Percentiles rank a stretch among this genome's conserved stretches.
These are phyloP conservation scores for Pseudochirops cupreus DNA, from an alignment of 2,797 vertebrate species.

Conservation along the genomic window DNA sequence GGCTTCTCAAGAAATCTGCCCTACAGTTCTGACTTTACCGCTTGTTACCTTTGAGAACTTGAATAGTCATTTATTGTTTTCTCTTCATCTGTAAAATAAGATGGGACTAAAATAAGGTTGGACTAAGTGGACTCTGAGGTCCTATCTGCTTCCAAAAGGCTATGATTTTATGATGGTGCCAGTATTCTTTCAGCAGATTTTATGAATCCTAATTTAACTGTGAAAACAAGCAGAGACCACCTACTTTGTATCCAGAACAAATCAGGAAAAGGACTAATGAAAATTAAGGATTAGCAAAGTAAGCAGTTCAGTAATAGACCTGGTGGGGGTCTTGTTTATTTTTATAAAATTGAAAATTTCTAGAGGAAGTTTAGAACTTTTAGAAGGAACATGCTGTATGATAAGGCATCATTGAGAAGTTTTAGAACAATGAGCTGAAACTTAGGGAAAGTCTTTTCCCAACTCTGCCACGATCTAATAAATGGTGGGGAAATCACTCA, in stretches of 20 bases:
- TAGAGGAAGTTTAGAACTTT: not conserved
- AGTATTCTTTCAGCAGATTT: not conserved
- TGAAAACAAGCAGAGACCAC: not conserved
- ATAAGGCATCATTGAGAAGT: not conserved
- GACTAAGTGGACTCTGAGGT: not conserved
- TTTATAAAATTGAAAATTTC: not conserved
- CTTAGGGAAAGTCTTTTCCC: not conserved
- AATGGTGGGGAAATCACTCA: not conserved
- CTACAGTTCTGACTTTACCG: not conserved
- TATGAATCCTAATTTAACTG: not conserved
- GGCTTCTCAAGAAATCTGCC: not conserved
- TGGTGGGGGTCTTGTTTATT: not conserved
- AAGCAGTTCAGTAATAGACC: not conserved
- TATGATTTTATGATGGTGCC: not conserved
- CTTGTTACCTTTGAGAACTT: not conserved
- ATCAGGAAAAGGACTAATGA: not conserved
- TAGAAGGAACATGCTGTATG: not conserved
- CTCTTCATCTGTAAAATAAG: not conserved
- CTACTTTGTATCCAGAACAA: not conserved
- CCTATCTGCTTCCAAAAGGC: not conserved
- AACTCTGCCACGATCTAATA: not conserved
- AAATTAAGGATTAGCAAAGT: not conserved
- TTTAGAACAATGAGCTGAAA: not conserved
- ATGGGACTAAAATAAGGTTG: not conserved
- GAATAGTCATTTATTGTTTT: not conserved